Evolutionary conservation across 2,888 invertebrate species (phyloP).

Genomic region (Oscheius sp.): DNA sequence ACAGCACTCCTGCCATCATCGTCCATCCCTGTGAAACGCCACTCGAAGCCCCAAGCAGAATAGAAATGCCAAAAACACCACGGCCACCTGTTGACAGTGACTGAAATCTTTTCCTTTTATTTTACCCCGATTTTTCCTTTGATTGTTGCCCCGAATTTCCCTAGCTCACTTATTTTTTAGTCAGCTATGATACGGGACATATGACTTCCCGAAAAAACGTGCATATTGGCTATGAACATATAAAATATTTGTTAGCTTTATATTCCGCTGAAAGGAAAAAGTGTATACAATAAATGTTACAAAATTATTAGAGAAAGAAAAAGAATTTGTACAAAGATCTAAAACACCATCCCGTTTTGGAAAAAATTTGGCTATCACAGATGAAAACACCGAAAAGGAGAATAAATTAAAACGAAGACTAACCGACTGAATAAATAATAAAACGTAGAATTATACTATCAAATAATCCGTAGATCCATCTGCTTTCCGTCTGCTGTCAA

Average conservation of each 20-base stretch:
- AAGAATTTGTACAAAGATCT: constrained; percentile 10
- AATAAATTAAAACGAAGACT: constrained; percentile 1
- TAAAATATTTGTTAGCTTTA: constrained; percentile 30
- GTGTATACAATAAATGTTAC: constrained; percentile 22
- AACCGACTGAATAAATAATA: background rate
- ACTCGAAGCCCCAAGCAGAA: constrained; percentile 51
- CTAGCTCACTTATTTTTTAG: constrained; percentile 26
- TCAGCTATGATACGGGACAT: constrained; percentile 18
- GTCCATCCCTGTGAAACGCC: constrained; percentile 68
- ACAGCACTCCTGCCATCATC: constrained; percentile 66
- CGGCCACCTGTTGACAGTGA: constrained; percentile 45
- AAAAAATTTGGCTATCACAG: constrained; percentile 31
- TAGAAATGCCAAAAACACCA: constrained; percentile 64
- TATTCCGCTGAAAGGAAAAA: constrained; percentile 3
- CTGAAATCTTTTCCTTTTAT: background rate
- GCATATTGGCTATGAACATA: constrained; percentile 21
- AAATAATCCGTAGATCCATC: constrained; percentile 1
- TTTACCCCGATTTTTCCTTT: constrained; percentile 9
- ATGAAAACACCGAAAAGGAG: background rate
- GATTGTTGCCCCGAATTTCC: background rate
- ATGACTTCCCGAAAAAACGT: constrained; percentile 5
- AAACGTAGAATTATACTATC: constrained; percentile 2
- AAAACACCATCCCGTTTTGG: constrained; percentile 7
- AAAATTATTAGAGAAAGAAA: background rate
- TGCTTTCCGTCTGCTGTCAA: constrained; percentile 16